phyloP scores from a whole-genome alignment of 2,113 vertebrate species.

The Corynorhinus townsendii region DNA sequence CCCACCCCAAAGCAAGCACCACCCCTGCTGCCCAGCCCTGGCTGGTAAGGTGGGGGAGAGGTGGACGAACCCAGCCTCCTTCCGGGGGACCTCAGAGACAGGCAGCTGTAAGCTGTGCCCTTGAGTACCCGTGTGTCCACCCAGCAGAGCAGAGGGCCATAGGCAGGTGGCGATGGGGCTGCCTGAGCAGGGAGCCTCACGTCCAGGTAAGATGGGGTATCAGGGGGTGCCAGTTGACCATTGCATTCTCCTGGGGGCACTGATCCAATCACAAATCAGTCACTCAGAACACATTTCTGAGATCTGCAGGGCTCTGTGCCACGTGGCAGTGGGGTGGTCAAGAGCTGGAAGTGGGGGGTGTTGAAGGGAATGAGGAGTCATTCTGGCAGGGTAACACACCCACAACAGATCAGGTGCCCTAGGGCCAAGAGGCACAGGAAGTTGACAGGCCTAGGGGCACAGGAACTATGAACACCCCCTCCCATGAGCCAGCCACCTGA shows the following conservation, averaged over 20 bases:
- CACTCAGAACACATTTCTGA: neutral
- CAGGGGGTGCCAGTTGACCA: neutral
- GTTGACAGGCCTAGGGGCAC: too few species aligned
- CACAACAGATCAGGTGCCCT: neutral
- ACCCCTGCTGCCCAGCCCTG: neutral
- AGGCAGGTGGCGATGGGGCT: too few species aligned
- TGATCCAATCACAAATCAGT: neutral
- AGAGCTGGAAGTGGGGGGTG: fast-evolving
- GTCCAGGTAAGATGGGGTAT: neutral
- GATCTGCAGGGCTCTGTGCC: neutral
- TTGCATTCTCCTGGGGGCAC: neutral
- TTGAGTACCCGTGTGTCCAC: neutral
- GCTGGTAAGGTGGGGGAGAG: neutral
- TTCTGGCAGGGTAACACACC: neutral
- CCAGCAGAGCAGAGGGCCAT: neutral
- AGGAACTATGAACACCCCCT: neutral
- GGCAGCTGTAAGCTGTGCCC: neutral
- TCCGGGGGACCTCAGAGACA: neutral
- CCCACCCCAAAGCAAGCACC: neutral
- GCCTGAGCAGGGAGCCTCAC: neutral
- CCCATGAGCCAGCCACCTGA: neutral
- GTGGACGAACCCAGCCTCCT: neutral
- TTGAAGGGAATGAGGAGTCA: neutral
- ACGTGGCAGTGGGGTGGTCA: neutral
- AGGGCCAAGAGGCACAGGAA: neutral